A percentile compares a stretch with the other conserved stretches of the same genome.
phyloP scores from a whole-genome alignment of 2,797 vertebrate species.

The Bryconaethiops microstoma region DNA sequence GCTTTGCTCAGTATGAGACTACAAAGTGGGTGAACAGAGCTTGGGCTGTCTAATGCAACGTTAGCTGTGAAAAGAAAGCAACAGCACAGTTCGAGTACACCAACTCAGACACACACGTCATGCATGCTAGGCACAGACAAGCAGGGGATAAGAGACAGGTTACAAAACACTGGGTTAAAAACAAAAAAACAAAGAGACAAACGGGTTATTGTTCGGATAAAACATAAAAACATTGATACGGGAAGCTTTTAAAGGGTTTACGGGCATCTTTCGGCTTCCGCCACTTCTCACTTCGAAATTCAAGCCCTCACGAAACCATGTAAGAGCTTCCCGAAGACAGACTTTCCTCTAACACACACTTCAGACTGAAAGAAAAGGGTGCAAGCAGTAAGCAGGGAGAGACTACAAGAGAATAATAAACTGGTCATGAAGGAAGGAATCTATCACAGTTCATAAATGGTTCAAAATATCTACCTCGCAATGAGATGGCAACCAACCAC shows the following conservation, averaged over 20 bases:
- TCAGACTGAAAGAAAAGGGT: constrained; percentile 29
- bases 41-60: constrained; percentile 13
- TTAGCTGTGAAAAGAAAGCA: constrained; percentile 53
- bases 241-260: constrained; percentile 62
- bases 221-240: constrained; percentile 28
- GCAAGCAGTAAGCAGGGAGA: constrained; percentile 31
- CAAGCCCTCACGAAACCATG: constrained; percentile 47
- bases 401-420: constrained; percentile 35
- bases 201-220: constrained; percentile 17
- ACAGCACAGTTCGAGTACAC: constrained; percentile 54
- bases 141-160: constrained; percentile 46
- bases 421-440: constrained; percentile 42
- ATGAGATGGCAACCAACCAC: constrained; percentile 90
- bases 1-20: constrained; percentile 11
- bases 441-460: constrained; percentile 75
- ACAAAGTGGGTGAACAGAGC: background rate
- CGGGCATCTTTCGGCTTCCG: background rate
- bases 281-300: background rate
- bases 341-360: constrained; percentile 21
- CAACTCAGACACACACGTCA: constrained; percentile 44
- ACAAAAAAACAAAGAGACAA: background rate
- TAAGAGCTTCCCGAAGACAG: constrained; percentile 53
- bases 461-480: constrained; percentile 87
- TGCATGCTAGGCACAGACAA: constrained; percentile 40
- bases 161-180: background rate